These are phyloP conservation scores for Halotydeus destructor DNA, from an alignment of 1,140 invertebrate genomes.

Conservation along the genomic window DNA sequence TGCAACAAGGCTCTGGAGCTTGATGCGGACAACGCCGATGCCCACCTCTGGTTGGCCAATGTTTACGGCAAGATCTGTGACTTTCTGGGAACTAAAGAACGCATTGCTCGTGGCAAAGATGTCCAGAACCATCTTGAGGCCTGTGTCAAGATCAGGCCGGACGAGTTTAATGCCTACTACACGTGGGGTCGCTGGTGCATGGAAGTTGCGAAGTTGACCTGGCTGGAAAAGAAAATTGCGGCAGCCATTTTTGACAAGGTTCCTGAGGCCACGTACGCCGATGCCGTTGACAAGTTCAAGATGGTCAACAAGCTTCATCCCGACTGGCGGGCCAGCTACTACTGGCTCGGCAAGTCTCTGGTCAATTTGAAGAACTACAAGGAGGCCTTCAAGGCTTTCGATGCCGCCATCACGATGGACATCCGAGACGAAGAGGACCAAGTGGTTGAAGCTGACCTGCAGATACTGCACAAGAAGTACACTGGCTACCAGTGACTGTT, in stretches of 20 bases:
- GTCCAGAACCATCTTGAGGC: conserved; percentile 3
- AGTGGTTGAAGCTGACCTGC: background rate
- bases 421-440: conserved; percentile 1
- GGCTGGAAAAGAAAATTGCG: conserved; percentile 48
- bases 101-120: conserved; percentile 2
- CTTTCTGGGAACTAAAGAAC: conserved; percentile 3
- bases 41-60: background rate
- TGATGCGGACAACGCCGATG: background rate
- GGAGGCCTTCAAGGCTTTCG: background rate
- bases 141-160: conserved; percentile 3
- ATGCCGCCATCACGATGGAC: background rate
- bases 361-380: conserved; percentile 3
- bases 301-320: conserved; percentile 1
- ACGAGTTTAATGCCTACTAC: background rate
- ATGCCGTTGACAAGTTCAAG: conserved; percentile 27
- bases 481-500: conserved; percentile 1
- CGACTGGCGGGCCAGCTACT: conserved; percentile 7
- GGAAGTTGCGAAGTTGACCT: conserved; percentile 31
- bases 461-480: conserved; percentile 3
- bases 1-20: conserved; percentile 2
- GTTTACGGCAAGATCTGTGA: conserved; percentile 3
- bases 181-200: conserved; percentile 8
- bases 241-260: conserved; percentile 43
- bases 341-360: conserved; percentile 3
- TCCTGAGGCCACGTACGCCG: conserved; percentile 38